phyloP scores from a whole-genome alignment of 2,797 vertebrate genomes.

The Centropyge bicolor region DNA sequence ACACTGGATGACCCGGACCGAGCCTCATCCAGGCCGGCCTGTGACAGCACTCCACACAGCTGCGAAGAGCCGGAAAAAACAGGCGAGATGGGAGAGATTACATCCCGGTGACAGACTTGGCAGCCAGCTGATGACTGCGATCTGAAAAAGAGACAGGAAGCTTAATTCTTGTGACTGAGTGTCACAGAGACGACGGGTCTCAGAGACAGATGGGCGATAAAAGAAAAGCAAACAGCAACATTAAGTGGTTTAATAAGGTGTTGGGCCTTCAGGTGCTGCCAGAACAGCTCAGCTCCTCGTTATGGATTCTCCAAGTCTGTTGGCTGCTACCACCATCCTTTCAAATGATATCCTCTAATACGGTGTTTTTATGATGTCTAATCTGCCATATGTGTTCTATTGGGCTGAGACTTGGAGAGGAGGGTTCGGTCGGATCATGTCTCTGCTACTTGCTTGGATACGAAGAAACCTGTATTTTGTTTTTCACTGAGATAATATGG shows the following conservation, averaged over 20 bases:
- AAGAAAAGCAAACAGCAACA: conserved; percentile 10
- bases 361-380: neutral
- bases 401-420: neutral
- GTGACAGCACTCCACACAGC: conserved; percentile 52
- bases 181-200: conserved; percentile 49
- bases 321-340: neutral
- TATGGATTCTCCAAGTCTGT: neutral
- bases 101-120: conserved; percentile 69
- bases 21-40: conserved; percentile 8
- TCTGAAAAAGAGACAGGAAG: conserved; percentile 52
- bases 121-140: conserved; percentile 32
- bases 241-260: neutral
- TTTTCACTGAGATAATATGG: neutral
- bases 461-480: neutral
- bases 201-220: conserved; percentile 32
- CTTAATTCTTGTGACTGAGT: conserved; percentile 52
- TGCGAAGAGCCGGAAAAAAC: conserved; percentile 62
- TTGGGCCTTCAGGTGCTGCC: neutral
- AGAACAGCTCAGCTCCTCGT: neutral
- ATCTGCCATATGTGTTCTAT: neutral
- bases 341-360: conserved; percentile 5
- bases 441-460: neutral
- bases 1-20: conserved; percentile 7
- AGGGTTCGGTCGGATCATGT: neutral
- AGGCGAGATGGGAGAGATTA: conserved; percentile 68